A percentile compares a stretch with the other conserved stretches of the same genome.
phyloP scores from a whole-genome alignment of 1,140 invertebrate species.

The Heliothis virescens region DNA sequence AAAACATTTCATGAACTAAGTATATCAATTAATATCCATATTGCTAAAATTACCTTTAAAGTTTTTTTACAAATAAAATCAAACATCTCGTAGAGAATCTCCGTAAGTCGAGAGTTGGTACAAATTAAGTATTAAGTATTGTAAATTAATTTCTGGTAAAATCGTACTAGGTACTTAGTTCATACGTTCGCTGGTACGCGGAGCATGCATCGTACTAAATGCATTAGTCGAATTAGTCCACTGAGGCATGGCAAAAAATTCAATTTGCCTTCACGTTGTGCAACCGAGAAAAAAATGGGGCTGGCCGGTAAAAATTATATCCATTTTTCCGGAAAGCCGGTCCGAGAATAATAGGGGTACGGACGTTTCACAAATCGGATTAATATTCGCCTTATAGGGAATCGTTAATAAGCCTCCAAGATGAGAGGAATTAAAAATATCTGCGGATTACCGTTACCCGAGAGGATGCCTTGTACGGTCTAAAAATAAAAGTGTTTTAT shows the following conservation, averaged over 20 bases:
- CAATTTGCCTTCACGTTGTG: conserved; percentile 79
- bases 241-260: conserved; percentile 82
- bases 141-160: conserved; percentile 53
- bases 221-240: conserved; percentile 83
- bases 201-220: conserved; percentile 75
- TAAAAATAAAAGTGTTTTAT: too few species aligned
- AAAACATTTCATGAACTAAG: too few species aligned
- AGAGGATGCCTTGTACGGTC: not conserved
- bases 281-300: conserved; percentile 71
- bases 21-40: too few species aligned
- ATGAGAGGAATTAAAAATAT: conserved; percentile 38
- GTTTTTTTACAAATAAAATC: too few species aligned
- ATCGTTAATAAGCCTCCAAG: conserved; percentile 61
- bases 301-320: conserved; percentile 78
- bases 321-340: conserved; percentile 72
- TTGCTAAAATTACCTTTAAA: too few species aligned
- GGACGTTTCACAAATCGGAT: conserved; percentile 76
- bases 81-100: too few species aligned
- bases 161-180: conserved; percentile 18
- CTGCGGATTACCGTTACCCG: not conserved
- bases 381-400: conserved; percentile 70
- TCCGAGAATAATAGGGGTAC: conserved; percentile 68
- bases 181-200: conserved; percentile 36
- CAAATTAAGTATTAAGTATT: conserved; percentile 48
- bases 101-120: conserved; percentile 1